A percentile compares a stretch with the other conserved stretches of the same genome.
phyloP scores from a whole-genome alignment of 2,113 vertebrate species.

The Ictalurus furcatus region DNA sequence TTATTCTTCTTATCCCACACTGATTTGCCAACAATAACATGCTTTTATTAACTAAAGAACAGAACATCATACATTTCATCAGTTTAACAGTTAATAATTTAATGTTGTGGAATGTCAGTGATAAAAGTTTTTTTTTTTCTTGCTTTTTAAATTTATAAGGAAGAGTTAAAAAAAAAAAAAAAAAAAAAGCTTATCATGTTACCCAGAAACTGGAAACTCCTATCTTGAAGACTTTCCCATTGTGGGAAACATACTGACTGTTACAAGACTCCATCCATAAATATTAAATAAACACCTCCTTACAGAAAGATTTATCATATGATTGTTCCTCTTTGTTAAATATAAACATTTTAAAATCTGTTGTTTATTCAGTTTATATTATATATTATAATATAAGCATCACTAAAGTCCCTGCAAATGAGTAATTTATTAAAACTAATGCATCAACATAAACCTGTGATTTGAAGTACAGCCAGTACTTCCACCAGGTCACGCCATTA shows the following conservation, averaged over 20 bases:
- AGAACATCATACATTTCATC: neutral
- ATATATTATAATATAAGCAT: neutral
- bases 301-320: neutral
- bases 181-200: neutral
- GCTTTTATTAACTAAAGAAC: neutral
- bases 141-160: neutral
- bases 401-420: neutral
- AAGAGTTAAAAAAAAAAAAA: neutral
- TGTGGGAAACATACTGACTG: neutral
- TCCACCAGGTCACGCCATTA: neutral
- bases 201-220: neutral
- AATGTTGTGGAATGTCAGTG: neutral
- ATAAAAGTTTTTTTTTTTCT: neutral
- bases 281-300: neutral
- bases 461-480: neutral
- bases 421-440: neutral
- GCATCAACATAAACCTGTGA: neutral
- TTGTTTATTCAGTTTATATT: neutral
- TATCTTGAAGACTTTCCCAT: neutral
- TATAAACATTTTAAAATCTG: neutral
- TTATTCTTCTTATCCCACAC: neutral
- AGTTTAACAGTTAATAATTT: neutral
- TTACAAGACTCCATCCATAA: neutral
- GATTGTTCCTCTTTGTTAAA: neutral
- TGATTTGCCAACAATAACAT: neutral